Conservation (phyloP, 2,888 invertebrate species). For the Tetropium fuscum region DNA sequence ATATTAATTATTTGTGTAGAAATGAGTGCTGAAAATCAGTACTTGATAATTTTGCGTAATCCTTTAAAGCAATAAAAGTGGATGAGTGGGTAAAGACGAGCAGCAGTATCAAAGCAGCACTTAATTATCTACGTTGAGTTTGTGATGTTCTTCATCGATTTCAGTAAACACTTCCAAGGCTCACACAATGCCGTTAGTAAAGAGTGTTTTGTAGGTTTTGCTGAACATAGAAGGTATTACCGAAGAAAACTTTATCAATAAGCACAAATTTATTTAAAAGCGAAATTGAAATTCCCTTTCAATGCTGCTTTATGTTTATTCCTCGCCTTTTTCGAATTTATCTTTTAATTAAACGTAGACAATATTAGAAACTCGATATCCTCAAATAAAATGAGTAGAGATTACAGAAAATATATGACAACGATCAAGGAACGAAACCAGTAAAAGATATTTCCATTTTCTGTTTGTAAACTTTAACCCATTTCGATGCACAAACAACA, state of each 20-base stretch:
- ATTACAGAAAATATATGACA: too few species aligned
- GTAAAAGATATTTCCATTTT: too few species aligned
- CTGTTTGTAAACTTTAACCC: too few species aligned
- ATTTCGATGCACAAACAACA: too few species aligned
- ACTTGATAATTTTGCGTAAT: constrained; percentile 9
- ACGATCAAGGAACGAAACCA: too few species aligned
- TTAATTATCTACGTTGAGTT: constrained; percentile 16
- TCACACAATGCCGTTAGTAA: constrained; percentile 1
- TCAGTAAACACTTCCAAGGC: constrained; percentile 18
- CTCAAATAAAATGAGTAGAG: too few species aligned
- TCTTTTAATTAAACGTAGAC: not conserved
- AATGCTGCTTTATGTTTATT: not conserved
- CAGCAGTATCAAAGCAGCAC: constrained; percentile 4
- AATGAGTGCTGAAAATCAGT: constrained; percentile 3
- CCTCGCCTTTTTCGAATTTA: too few species aligned
- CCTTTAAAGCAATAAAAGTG: not conserved
- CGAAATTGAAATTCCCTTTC: not conserved
- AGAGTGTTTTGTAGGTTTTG: constrained; percentile 4
- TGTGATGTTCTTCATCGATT: constrained; percentile 14
- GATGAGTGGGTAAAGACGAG: not conserved
- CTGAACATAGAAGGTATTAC: constrained; percentile 9
- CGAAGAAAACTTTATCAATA: not conserved
- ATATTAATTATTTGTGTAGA: not conserved
- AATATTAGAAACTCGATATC: not conserved
- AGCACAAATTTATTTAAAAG: not conserved